Percentiles rank a stretch among this genome's conserved stretches.
These are phyloP conservation scores for Eupithecia insigniata DNA, from an alignment of 2,888 invertebrate genomes.

Conservation along the genomic window DNA sequence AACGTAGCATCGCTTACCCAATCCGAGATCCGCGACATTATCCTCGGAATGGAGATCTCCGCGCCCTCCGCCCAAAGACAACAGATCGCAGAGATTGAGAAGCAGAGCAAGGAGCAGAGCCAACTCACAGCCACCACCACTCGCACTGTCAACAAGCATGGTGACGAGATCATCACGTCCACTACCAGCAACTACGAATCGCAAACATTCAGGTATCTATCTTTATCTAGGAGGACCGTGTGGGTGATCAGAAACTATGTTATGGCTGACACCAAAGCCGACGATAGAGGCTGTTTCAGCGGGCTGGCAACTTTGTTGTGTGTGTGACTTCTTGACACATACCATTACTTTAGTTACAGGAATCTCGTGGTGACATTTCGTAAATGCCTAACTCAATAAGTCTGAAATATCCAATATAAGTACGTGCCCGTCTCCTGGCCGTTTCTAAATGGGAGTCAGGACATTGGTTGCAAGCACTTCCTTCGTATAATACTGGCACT, in stretches of 20 bases:
- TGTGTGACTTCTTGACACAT: too few relatives aligned
- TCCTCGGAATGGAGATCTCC: conserved; percentile 99
- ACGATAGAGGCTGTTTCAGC: not conserved
- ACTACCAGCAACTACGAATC: conserved; percentile 99
- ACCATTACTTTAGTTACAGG: not conserved
- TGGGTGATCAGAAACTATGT: not conserved
- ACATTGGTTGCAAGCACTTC: too few relatives aligned
- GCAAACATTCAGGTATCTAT: conserved; percentile 92
- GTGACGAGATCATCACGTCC: conserved; percentile 99
- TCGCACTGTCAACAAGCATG: conserved; percentile 99
- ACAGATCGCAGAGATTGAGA: conserved; percentile 99
- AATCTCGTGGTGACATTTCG: not conserved
- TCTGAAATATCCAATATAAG: too few relatives aligned
- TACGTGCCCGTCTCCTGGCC: too few relatives aligned
- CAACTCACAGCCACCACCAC: conserved; percentile 99
- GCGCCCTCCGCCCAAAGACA: conserved; percentile 99
- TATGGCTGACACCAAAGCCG: too few relatives aligned
- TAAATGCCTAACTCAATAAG: not conserved
- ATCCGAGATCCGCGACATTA: conserved; percentile 99
- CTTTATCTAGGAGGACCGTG: not conserved
- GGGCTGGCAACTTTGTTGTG: too few relatives aligned
- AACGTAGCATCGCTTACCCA: conserved; percentile 99
- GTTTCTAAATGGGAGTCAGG: too few relatives aligned
- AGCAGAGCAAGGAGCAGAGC: conserved; percentile 99
- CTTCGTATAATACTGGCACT: too few relatives aligned